Evolutionary conservation across 2,888 invertebrate genomes (phyloP), one percentile per base, ranked within the genome.

Genomic region (Tethea ocularis): DNA sequence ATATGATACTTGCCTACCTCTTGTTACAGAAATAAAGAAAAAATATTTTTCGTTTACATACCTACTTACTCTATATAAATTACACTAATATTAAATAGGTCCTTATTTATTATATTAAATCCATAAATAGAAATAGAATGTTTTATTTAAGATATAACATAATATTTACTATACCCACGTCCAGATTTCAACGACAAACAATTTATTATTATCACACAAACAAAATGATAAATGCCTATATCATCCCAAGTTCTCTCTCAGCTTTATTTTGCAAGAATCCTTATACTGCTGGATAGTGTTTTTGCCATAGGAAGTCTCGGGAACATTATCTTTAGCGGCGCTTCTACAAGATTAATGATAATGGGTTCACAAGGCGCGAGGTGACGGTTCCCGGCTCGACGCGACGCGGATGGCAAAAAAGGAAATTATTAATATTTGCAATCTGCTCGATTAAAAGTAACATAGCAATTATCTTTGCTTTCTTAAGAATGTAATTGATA

Each of bases 271-370:
- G 74, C 68, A 70, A 68, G 76, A 75, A 77, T 78, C 74, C 72
- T 70, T 71, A 76, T 79, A 78, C 78, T 67, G 74, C 74, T 75
- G 33, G 76, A 76, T 83, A 83, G 82, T 85, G 82, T 87, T 87
- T 88, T 88, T 87, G 54, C 82, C 83, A 83, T 80, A 78, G 77
- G 74, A 77, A 81, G 80, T 77, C 78, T 80, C 72, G 75, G 69
- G 81, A 82, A 86, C 86, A 87, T 87, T 87, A 88, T 88, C 87
- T 86, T 85, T 77, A 82, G 79, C 80, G 78, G 74, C 71, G 78
- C 75, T 82, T 75, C 80, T 77, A 78, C 75, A 84, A 87, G 88
- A 89, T 87, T 84, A 89, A 89, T 88, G 88, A 80, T 88, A 88
- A 88, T 87, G 84, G 85, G 84, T 81, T 86, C 86, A 77, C 78